Conservation (phyloP, 2,797 vertebrate genomes). For the Columba guinea region DNA sequence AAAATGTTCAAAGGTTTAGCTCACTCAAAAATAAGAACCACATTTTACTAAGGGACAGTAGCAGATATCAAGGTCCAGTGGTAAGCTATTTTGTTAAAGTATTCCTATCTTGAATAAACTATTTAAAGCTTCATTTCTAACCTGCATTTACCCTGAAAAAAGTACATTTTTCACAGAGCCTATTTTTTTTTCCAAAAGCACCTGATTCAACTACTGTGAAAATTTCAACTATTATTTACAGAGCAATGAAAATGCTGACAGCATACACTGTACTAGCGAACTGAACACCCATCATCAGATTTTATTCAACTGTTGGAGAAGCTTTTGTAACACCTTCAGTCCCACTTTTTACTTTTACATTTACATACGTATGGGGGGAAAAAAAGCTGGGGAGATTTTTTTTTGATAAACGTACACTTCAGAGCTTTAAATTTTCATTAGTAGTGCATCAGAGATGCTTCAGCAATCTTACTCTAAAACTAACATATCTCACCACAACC, state of each 20-base stretch:
- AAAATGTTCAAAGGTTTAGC: background rate
- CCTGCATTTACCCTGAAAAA: background rate
- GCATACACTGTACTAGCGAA: background rate
- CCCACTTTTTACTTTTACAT: background rate
- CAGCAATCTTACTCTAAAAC: background rate
- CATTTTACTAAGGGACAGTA: background rate
- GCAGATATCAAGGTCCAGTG: background rate
- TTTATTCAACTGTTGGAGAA: background rate
- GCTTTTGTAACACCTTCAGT: background rate
- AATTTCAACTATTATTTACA: background rate
- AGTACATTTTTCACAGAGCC: background rate
- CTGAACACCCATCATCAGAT: background rate
- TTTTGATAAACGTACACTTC: background rate
- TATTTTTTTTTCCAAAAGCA: background rate
- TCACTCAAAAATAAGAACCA: background rate
- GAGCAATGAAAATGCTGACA: background rate
- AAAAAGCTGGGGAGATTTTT: background rate
- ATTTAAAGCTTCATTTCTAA: background rate
- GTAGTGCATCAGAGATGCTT: background rate
- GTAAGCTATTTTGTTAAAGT: background rate
- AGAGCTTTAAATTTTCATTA: background rate
- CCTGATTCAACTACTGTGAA: background rate
- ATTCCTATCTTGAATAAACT: background rate
- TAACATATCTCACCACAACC: background rate
- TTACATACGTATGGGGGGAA: background rate